phyloP scores from a whole-genome alignment of 2,113 vertebrate genomes.

The Porphyrio hochstetteri region DNA sequence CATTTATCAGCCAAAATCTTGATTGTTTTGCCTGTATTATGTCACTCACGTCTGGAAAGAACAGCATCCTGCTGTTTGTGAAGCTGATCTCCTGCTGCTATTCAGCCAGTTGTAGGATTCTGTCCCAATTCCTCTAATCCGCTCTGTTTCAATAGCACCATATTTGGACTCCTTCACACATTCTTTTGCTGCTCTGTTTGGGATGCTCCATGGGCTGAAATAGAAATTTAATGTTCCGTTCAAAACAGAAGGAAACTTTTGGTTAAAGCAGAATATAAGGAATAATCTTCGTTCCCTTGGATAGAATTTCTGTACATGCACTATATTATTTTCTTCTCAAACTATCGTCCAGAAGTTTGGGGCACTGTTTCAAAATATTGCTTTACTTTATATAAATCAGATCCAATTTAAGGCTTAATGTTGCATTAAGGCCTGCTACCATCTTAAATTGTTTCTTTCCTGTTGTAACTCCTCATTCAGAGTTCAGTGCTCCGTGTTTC shows the following conservation, averaged over 20 bases:
- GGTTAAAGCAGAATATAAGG: slow-evolving; percentile 10
- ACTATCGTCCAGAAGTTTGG: slow-evolving; percentile 6
- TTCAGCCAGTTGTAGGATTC: slow-evolving; percentile 63
- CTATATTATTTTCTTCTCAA: background rate
- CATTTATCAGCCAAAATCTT: slow-evolving; percentile 51
- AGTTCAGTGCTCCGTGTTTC: slow-evolving; percentile 27
- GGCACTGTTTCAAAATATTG: background rate
- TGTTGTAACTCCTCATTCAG: slow-evolving; percentile 9
- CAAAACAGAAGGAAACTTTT: slow-evolving; percentile 43
- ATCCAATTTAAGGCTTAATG: slow-evolving; percentile 37
- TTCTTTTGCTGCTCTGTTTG: slow-evolving; percentile 59
- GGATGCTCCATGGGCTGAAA: slow-evolving; percentile 40
- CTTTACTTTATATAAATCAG: slow-evolving; percentile 31
- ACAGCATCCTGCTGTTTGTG: slow-evolving; percentile 62
- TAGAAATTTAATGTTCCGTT: slow-evolving; percentile 35
- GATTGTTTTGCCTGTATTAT: slow-evolving; percentile 66
- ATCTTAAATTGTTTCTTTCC: slow-evolving; percentile 41
- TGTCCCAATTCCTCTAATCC: slow-evolving; percentile 61
- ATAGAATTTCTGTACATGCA: background rate
- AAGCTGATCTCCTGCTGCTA: slow-evolving; percentile 65
- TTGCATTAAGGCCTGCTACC: slow-evolving; percentile 15
- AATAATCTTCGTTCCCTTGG: background rate
- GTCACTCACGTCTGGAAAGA: slow-evolving; percentile 60
- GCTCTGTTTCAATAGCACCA: slow-evolving; percentile 58
- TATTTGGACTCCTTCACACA: slow-evolving; percentile 66